These are phyloP conservation scores for Electrona antarctica DNA, from an alignment of 2,113 vertebrate species.

Conservation along the genomic window DNA sequence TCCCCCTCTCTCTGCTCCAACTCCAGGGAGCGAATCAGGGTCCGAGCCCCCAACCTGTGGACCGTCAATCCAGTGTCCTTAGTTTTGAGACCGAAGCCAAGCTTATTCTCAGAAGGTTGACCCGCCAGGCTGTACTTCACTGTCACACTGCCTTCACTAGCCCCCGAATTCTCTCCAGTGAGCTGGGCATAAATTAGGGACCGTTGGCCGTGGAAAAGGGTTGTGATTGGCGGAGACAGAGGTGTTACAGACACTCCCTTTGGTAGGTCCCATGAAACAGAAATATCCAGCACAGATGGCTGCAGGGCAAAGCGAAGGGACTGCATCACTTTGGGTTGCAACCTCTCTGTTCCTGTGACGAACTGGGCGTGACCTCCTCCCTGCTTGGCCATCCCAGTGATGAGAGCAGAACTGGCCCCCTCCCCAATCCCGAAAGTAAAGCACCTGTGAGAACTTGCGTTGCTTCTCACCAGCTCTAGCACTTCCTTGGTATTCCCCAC, in stretches of 20 bases:
- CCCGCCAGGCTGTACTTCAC: constrained; percentile 70
- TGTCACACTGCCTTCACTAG: constrained; percentile 58
- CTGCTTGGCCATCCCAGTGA: too few species aligned
- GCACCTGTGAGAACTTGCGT: constrained; percentile 82
- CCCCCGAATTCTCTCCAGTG: constrained; percentile 56
- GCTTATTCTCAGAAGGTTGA: constrained; percentile 56
- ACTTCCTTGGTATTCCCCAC: constrained; percentile 80
- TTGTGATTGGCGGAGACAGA: constrained; percentile 67
- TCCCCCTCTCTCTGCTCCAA: constrained; percentile 33
- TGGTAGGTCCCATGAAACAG: constrained; percentile 70
- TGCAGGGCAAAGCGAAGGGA: constrained; percentile 73
- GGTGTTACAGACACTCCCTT: constrained; percentile 56
- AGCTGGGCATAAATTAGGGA: constrained; percentile 74
- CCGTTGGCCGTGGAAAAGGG: constrained; percentile 75
- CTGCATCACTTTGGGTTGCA: constrained; percentile 64
- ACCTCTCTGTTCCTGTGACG: too few species aligned
- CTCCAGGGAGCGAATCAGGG: constrained; percentile 57
- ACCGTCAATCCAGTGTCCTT: constrained; percentile 69
- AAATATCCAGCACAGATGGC: constrained; percentile 65
- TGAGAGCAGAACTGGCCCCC: constrained; percentile 84
- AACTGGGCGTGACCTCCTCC: too few species aligned
- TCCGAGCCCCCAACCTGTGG: constrained; percentile 80
- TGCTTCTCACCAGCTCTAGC: constrained; percentile 74
- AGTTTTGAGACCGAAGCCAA: constrained; percentile 63
- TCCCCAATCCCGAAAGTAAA: constrained; percentile 88